Evolutionary conservation across 2,113 vertebrate genomes (phyloP), one percentile per base, ranked within the genome.

Genomic region (Lichenostomus cassidix): DNA sequence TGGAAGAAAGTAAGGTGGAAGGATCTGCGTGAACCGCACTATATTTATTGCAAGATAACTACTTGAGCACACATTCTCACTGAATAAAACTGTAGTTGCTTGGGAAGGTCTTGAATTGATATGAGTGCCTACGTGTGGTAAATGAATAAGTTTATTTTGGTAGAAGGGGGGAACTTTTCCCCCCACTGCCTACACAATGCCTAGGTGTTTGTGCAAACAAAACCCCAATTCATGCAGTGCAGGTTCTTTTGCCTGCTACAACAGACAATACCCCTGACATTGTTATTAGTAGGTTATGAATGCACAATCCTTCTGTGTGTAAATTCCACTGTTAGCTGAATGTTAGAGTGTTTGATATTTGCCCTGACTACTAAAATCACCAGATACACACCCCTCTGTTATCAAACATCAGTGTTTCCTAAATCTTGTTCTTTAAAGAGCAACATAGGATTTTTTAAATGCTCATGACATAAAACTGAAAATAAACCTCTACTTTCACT

Each of bases 161-260:
- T 56, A 82, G 83, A 84, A 75, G 62, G 16, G 37, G 39, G 5
- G 16, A 81, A 84, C 50, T 47, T 29, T 91, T 83, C 70, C 10
- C 39, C 39, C 39, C 39, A 39, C 79, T 60, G 79, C 69, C 67
- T 60, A 52, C 47, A 92, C 85, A 92, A 83, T 80, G 52, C n/a
- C 49, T 89, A 94, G 84, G 85, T 93, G 75, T 93, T 88, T 65
- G 29, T 77, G 31, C 47, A 88, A 94, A 96, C 90, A 96, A 96
- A 93, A 88, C 60, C 60, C 68, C 86, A 75, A 93, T 93, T 96
- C 93, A 95, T 28, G 31, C 68, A 71, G 27, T 17, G 78, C 71
- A 68, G 68, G 68, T 92, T 81, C 71, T 74, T 89, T 88, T 1
- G 3, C 64, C 76, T 67, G 53, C 74, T 79, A 49, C 73, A 78